A percentile compares a stretch with the other conserved stretches of the same genome.
phyloP scores from a whole-genome alignment of 2,113 vertebrate species.

The Bufo gargarizans region DNA sequence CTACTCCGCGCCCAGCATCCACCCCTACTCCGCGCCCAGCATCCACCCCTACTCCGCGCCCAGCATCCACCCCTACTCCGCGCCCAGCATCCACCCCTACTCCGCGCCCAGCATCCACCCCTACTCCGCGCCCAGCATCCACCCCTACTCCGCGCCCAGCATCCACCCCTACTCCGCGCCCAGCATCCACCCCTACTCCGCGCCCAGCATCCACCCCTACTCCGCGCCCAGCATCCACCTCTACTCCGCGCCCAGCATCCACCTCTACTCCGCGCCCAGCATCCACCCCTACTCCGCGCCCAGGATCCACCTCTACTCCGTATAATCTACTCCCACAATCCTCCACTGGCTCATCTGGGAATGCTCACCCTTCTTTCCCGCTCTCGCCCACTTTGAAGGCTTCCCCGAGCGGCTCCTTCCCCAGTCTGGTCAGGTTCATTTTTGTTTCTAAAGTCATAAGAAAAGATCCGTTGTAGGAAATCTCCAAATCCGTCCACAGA shows the following conservation, averaged over 20 bases:
- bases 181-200: too few relatives aligned
- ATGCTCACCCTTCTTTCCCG: slow-evolving; percentile 93
- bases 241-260: not conserved
- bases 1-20: not conserved
- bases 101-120: not conserved
- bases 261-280: not conserved
- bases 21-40: not conserved
- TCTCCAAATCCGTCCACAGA: slow-evolving; percentile 95
- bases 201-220: not conserved
- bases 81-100: not conserved
- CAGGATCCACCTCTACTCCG: too few relatives aligned
- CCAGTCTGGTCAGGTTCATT: slow-evolving; percentile 95
- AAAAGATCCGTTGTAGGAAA: slow-evolving; percentile 95
- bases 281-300: not conserved
- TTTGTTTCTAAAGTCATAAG: slow-evolving; percentile 98
- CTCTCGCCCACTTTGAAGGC: slow-evolving; percentile 84
- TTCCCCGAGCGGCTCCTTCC: slow-evolving; percentile 89
- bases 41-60: not conserved
- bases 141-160: too few relatives aligned
- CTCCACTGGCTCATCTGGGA: too few relatives aligned
- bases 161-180: not conserved
- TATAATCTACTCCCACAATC: not conserved
- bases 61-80: not conserved
- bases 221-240: not conserved
- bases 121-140: too few relatives aligned